Conservation (phyloP, 2,888 invertebrate species). For the Agrochola litura region DNA sequence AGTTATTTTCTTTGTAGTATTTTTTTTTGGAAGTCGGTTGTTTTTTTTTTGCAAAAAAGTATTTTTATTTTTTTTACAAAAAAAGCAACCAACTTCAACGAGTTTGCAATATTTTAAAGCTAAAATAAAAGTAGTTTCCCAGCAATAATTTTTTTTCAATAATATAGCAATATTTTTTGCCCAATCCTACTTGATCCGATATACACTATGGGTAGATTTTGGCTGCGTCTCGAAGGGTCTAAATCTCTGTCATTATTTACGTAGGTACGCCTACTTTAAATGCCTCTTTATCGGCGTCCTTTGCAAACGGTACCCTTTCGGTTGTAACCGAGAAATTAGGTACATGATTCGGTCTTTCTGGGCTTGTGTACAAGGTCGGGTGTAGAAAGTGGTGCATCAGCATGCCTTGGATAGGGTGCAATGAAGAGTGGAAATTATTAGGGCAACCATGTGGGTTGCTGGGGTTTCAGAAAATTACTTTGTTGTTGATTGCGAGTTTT, state of each 20-base stretch:
- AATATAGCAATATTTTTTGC: too few species aligned
- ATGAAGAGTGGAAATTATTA: not conserved
- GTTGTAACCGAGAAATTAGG: slow-evolving; percentile 21
- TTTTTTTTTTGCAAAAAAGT: too few species aligned
- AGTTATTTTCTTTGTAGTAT: not conserved
- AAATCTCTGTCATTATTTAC: slow-evolving; percentile 71
- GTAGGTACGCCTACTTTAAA: slow-evolving; percentile 67
- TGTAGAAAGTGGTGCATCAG: not conserved
- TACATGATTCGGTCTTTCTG: slow-evolving; percentile 5
- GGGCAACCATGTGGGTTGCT: not conserved
- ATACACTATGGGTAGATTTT: not conserved
- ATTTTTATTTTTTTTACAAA: too few species aligned
- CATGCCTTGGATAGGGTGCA: not conserved
- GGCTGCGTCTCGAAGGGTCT: not conserved
- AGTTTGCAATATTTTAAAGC: not conserved
- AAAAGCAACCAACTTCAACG: too few species aligned
- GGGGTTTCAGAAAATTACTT: not conserved
- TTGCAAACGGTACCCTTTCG: slow-evolving; percentile 57
- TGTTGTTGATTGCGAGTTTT: not conserved
- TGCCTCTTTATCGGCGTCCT: slow-evolving; percentile 68
- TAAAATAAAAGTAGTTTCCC: not conserved
- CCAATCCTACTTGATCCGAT: not conserved
- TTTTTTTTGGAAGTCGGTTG: not conserved
- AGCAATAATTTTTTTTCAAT: not conserved
- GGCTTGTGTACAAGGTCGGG: not conserved